Conservation (phyloP, 2,888 invertebrate species). For the Folsomia manolachei region DNA sequence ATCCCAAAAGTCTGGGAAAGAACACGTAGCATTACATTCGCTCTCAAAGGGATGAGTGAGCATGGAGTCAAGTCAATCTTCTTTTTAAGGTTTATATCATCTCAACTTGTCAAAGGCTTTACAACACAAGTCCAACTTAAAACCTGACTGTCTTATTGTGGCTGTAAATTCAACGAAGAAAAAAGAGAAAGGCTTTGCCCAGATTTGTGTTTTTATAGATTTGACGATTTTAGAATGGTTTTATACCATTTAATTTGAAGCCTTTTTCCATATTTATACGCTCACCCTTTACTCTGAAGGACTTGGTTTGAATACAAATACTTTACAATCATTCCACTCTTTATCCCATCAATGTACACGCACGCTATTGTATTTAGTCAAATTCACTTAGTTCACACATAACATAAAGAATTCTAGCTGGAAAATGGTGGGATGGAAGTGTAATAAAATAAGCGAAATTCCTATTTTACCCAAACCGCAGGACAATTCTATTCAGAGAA, state of each 20-base stretch:
- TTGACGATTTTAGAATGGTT: too few species aligned
- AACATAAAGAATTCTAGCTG: not conserved
- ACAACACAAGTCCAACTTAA: not conserved
- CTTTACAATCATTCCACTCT: too few species aligned
- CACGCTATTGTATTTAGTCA: too few species aligned
- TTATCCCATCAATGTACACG: too few species aligned
- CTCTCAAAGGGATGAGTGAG: not conserved
- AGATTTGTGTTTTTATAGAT: not conserved
- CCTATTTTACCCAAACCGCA: not conserved
- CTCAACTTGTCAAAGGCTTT: conserved; percentile 5
- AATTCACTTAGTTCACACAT: not conserved
- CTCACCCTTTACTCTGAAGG: not conserved
- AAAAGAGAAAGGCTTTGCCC: not conserved
- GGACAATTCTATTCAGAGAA: not conserved
- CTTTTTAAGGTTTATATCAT: not conserved
- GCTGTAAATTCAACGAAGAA: not conserved
- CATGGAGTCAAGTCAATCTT: conserved; percentile 9
- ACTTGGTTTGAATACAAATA: not conserved
- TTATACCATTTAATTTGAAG: conserved; percentile 8
- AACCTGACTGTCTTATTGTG: not conserved
- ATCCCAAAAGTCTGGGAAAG: not conserved
- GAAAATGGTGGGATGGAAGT: too few species aligned
- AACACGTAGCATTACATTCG: too few species aligned
- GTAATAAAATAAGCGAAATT: too few species aligned
- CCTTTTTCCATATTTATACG: too few species aligned